Percentiles rank a stretch among this genome's conserved stretches.
Evolutionary conservation across 2,113 vertebrate genomes (phyloP).

Genomic region (Ammodytes marinus): DNA sequence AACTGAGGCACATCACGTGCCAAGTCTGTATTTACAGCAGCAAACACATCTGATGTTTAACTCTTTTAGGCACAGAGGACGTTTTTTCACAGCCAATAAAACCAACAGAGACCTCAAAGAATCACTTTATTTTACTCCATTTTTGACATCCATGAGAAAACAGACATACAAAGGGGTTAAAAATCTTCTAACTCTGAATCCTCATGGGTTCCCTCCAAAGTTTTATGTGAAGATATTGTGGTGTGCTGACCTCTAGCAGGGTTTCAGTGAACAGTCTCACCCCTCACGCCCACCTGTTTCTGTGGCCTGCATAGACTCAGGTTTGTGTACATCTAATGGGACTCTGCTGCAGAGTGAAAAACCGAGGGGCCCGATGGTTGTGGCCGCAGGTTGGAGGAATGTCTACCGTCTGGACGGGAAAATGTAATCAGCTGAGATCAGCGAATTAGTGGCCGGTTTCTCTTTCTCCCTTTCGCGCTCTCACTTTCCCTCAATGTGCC

Average conservation of each 20-base stretch:
- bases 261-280: constrained; percentile 48
- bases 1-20: constrained; percentile 42
- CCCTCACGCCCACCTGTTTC: constrained; percentile 74
- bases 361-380: constrained; percentile 68
- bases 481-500: constrained; percentile 64
- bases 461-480: constrained; percentile 53
- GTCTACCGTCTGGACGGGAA: constrained; percentile 84
- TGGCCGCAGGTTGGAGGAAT: constrained; percentile 79
- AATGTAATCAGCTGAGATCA: constrained; percentile 80
- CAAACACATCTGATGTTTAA: constrained; percentile 63
- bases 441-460: constrained; percentile 69
- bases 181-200: constrained; percentile 1
- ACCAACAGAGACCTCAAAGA: constrained; percentile 56
- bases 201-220: background rate
- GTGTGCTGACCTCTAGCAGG: constrained; percentile 26
- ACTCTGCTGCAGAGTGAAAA: constrained; percentile 60
- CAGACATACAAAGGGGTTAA: background rate
- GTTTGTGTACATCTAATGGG: constrained; percentile 71
- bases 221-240: constrained; percentile 20
- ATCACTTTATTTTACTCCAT: background rate
- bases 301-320: constrained; percentile 55
- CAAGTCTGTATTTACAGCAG: constrained; percentile 60
- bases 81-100: constrained; percentile 59
- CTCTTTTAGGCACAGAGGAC: constrained; percentile 41
- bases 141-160: constrained; percentile 65